These are phyloP conservation scores for Stenoptilia bipunctidactyla DNA, from an alignment of 2,888 invertebrate species.

Conservation along the genomic window DNA sequence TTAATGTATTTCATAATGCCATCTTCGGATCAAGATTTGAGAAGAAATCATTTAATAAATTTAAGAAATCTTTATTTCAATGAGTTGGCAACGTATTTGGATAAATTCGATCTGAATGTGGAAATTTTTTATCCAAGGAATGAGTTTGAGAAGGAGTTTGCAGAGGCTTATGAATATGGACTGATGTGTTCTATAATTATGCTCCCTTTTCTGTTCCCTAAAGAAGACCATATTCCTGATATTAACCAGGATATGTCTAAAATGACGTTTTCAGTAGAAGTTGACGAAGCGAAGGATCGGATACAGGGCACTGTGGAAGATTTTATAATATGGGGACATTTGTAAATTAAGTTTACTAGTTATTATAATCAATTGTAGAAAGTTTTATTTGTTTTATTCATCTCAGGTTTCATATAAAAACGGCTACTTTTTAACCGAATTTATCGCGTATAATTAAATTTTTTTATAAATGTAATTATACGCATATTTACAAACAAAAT, in stretches of 20 bases:
- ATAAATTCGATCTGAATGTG: constrained; percentile 25
- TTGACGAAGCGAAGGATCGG: constrained; percentile 20
- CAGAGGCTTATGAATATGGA: constrained; percentile 19
- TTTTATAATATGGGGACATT: constrained; percentile 25
- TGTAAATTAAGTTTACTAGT: no score
- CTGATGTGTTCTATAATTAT: not conserved
- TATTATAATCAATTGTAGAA: no score
- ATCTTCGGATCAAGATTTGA: constrained; percentile 23
- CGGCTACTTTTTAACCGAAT: no score
- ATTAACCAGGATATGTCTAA: constrained; percentile 19
- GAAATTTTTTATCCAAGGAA: constrained; percentile 22
- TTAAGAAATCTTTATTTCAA: constrained; percentile 26
- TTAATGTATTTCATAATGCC: constrained; percentile 24
- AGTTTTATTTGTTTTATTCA: no score
- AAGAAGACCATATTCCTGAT: constrained; percentile 23
- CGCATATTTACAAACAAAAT: no score
- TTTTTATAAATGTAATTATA: no score
- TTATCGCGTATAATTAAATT: no score
- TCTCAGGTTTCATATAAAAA: no score
- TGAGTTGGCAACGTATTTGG: constrained; percentile 18
- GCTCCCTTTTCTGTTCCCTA: constrained; percentile 22
- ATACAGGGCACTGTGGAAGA: constrained; percentile 25
- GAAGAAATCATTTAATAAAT: constrained; percentile 21
- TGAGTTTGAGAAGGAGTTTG: constrained; percentile 25
- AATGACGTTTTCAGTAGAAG: constrained; percentile 17